Conservation (phyloP, 2,888 invertebrate species). For the Rhopalosiphum nymphaeae region DNA sequence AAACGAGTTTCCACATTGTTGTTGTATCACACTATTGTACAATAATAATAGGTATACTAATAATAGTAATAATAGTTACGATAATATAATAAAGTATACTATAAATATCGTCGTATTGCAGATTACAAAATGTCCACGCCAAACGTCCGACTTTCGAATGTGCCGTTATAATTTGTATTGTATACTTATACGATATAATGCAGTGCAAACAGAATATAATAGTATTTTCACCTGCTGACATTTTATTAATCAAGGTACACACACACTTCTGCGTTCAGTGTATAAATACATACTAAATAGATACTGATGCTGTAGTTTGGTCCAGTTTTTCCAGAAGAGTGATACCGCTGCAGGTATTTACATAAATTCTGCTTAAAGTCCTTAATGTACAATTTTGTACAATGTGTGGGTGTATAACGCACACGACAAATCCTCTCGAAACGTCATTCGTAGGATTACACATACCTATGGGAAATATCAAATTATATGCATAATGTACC, state of each 20-base stretch:
- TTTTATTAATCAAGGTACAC: too few relatives aligned
- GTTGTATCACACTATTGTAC: not conserved
- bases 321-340: not conserved
- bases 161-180: too few relatives aligned
- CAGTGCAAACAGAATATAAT: too few relatives aligned
- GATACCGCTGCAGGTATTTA: not conserved
- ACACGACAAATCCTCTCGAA: not conserved
- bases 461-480: not conserved
- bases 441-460: not conserved
- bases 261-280: not conserved
- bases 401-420: not conserved
- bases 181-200: too few relatives aligned
- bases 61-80: not conserved
- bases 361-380: not conserved
- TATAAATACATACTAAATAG: not conserved
- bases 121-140: not conserved
- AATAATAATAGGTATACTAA: not conserved
- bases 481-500: not conserved
- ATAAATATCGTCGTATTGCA: not conserved
- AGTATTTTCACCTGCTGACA: too few relatives aligned
- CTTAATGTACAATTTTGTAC: not conserved
- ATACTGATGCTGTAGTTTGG: not conserved
- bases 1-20: constrained; percentile 1
- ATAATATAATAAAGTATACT: not conserved
- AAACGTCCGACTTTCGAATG: not conserved